Base-by-base conservation (phyloP, 2,113 vertebrate genomes). In the Erythrocercus mccallii region DNA sequence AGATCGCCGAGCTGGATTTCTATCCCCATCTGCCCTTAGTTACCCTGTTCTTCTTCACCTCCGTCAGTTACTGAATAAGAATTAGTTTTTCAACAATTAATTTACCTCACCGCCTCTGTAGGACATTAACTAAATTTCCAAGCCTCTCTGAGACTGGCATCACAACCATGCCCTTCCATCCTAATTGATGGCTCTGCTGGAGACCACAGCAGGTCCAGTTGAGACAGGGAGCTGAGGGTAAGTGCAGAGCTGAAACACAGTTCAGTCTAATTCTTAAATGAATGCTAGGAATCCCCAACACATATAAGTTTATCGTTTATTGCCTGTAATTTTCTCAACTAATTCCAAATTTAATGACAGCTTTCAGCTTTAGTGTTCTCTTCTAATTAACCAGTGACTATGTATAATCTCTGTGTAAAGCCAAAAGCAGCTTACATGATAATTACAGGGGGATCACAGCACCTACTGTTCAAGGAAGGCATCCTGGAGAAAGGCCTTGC, bases 301-400 rank as follows among this genome's bases (percentile, higher is more conserved):
- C 20, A 13, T 65, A 5, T 1, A 54, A 69, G 24, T 90, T 88
- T 92, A 92, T 78, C 0, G 27, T 86, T 92, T 90, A 62, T 70
- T 92, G 64, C 56, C 68, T 78, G 51, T 88, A 73, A 95, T 94
- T 94, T 95, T 77, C 79, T 83, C 38, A 91, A 33, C 68, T 83
- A 84, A 86, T 90, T 85, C 70, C 47, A 83, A 62, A 90, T 77
- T 57, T 93, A 92, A 71, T 88, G 76, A 90, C 35, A 84, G 64
- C 56, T 74, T 93, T 95, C 72, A 88, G 72, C 86, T 78, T 78
- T 73, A 61, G 42, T 73, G 68, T 88, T 91, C 82, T 90, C 47
- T 54, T 81, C 68, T 88, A 92, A 88, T 93, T 91, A 93, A 83
- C 27, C 51, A 62, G 47, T 80, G 51, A 50, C 79, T 83, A 10